These are phyloP conservation scores for Benitochromis conjunctus DNA, from an alignment of 2,113 vertebrate species.

Conservation along the genomic window DNA sequence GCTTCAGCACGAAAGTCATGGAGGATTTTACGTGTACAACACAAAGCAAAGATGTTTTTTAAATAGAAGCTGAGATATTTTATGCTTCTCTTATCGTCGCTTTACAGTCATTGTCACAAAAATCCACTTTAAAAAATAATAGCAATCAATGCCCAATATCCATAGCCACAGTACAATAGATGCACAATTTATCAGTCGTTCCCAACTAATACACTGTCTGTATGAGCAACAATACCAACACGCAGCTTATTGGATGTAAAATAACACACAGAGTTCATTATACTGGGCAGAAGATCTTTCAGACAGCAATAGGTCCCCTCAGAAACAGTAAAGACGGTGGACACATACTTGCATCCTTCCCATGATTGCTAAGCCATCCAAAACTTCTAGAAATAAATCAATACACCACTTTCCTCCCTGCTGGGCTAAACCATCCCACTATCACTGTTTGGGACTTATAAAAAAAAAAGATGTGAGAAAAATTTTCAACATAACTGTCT, in stretches of 20 bases:
- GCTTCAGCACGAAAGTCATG: not conserved
- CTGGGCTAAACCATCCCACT: not conserved
- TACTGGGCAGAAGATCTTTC: not conserved
- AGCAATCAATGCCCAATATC: not conserved
- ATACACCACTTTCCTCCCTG: not conserved
- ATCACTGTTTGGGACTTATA: not conserved
- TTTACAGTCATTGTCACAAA: not conserved
- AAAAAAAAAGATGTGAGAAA: not conserved
- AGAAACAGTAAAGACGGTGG: not conserved
- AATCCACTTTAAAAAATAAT: not conserved
- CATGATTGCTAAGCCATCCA: not conserved
- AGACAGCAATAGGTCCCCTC: not conserved
- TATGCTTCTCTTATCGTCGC: not conserved
- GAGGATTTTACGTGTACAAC: not conserved
- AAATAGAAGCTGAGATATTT: not conserved
- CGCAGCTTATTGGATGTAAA: not conserved
- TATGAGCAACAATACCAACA: not conserved
- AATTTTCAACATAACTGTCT: not conserved
- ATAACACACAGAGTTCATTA: rapidly evolving
- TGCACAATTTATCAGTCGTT: not conserved
- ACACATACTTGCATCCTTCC: no score
- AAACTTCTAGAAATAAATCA: not conserved
- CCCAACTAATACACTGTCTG: not conserved
- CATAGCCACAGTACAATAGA: not conserved
- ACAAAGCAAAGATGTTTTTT: not conserved